Conservation (phyloP, 2,113 vertebrate genomes). For the Falco punctatus region DNA sequence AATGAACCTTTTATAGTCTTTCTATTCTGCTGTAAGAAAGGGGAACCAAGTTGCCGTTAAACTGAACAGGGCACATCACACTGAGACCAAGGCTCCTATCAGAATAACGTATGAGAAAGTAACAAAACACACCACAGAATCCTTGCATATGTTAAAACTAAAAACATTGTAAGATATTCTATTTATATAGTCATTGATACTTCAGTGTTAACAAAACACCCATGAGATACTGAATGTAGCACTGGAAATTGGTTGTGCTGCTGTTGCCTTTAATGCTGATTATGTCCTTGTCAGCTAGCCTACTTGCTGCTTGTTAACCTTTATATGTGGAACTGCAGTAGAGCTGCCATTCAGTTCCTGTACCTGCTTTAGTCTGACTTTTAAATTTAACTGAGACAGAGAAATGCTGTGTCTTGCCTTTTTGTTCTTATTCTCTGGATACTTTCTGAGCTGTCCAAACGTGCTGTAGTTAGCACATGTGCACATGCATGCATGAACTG, state of each 20-base stretch:
- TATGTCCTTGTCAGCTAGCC: not conserved
- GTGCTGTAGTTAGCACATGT: not conserved
- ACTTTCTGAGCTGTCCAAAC: not conserved
- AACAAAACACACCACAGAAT: not conserved
- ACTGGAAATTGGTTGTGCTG: not conserved
- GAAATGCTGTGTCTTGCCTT: not conserved
- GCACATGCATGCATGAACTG: not conserved
- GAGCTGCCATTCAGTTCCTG: not conserved
- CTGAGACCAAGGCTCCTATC: not conserved
- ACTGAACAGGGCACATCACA: not conserved
- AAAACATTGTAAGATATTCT: not conserved
- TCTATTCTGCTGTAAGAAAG: not conserved
- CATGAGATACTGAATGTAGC: not conserved
- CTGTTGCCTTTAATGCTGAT: not conserved
- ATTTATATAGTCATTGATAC: not conserved
- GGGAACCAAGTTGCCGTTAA: not conserved
- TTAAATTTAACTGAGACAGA: not conserved
- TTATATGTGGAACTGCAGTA: not conserved
- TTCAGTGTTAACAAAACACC: not conserved
- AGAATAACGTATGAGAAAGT: not conserved
- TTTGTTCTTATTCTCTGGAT: not conserved
- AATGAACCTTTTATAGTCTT: not conserved
- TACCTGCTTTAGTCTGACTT: not conserved
- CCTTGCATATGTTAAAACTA: not conserved
- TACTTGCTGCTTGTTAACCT: not conserved